Base-by-base conservation (phyloP, 2,113 vertebrate species). In the Prinia subflava region DNA sequence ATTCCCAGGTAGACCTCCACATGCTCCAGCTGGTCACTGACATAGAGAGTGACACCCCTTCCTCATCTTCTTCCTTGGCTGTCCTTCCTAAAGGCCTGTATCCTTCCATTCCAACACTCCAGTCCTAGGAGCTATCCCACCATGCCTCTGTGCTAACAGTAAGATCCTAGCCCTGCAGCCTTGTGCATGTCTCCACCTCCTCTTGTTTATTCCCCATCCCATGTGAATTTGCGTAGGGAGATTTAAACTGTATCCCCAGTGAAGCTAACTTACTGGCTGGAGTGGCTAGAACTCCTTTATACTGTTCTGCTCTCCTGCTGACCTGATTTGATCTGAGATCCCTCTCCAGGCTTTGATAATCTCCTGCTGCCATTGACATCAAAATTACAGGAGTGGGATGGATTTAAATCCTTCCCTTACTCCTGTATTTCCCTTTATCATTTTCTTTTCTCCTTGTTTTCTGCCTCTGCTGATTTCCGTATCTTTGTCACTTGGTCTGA, bases 1-100 rank as follows among this genome's bases (percentile, higher is more conserved):
- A 10, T 57, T 18, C 20, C 25, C 27, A 46, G 13, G 28, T 0
- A 0, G 37, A 39, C 13, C 4, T 62, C 15, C 49, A 35, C 1
- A 10, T 0, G 1, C 35, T 70, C 28, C 7, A 65, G 24, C 10
- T 64, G 44, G 37, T 67, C 27, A 33, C 2, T 74, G 60, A 12
- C 17, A 10, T 21, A 49, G 7, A 55, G 47, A 39, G 30, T 47
- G 39, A 50, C 31, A 73, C 4, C 3, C 12, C 9, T 5, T 35
- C 49, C 31, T 57, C 44, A 28, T 80, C 44, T 33, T 73, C 22
- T 44, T 74, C 33, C 28, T 64, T 74, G 10, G 39, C 50, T 65
- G 22, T n/a, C 19, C 52, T 67, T 74, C 37, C 33, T 74, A 14
- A 50, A 31, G 50, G 12, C 37, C 59, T 50, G 15, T 31, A 31